phyloP scores from a whole-genome alignment of 2,797 vertebrate species.

The Channallabes apus region DNA sequence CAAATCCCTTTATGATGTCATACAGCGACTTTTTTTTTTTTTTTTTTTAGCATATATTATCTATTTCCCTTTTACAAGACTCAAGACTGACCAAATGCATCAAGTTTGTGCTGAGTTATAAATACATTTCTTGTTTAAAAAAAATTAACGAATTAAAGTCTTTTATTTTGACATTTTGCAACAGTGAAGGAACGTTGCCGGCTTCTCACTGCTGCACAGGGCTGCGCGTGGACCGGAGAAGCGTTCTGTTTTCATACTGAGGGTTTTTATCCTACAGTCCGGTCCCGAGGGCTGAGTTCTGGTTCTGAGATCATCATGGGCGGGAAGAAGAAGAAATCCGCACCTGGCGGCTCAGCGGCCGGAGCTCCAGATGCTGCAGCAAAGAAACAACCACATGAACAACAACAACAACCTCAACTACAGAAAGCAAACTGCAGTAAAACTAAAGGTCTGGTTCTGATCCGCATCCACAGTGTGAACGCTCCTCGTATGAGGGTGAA shows the following conservation, averaged over 20 bases:
- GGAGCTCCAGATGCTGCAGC: conserved; percentile 58
- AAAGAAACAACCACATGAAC: conserved; percentile 62
- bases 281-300: background rate
- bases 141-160: background rate
- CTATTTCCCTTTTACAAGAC: background rate
- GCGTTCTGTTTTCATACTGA: background rate
- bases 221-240: background rate
- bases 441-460: conserved; percentile 68
- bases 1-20: background rate
- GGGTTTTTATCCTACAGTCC: background rate
- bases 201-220: background rate
- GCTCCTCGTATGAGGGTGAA: background rate
- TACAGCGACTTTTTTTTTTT: background rate
- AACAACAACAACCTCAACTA: conserved; percentile 50
- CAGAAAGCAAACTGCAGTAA: conserved; percentile 58
- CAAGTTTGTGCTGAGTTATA: no score
- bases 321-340: conserved; percentile 78
- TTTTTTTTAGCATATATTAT: background rate
- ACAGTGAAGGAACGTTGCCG: background rate
- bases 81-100: background rate
- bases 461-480: background rate
- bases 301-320: conserved; percentile 63
- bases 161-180: conserved; percentile 54
- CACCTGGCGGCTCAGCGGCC: conserved; percentile 44
- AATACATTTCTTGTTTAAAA: no score